phyloP scores from a whole-genome alignment of 1,140 invertebrate species.

The Cryptotermes secundus region DNA sequence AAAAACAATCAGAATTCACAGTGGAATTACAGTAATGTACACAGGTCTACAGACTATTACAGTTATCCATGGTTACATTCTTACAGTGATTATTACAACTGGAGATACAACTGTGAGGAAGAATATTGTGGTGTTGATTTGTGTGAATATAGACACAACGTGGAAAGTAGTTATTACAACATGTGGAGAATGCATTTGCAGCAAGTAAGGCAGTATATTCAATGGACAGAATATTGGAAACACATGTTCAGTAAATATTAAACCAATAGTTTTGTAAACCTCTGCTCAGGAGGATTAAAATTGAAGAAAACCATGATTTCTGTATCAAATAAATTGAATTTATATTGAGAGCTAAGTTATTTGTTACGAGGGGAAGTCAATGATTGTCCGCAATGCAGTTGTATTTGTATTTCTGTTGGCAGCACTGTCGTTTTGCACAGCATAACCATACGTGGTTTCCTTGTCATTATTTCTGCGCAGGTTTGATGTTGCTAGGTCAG shows the following conservation, averaged over 20 bases:
- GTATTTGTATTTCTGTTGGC: too few species aligned
- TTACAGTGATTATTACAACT: background rate
- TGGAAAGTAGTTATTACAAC: background rate
- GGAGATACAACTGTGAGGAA: background rate
- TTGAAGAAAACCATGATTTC: too few species aligned
- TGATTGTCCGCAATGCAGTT: too few species aligned
- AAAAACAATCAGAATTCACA: background rate
- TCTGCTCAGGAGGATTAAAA: too few species aligned
- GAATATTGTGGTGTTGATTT: background rate
- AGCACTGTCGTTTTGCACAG: too few species aligned
- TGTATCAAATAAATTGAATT: too few species aligned
- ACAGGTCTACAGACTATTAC: background rate
- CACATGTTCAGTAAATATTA: constrained; percentile 13
- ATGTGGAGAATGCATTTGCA: background rate
- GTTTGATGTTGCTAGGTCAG: too few species aligned
- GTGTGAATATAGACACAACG: background rate
- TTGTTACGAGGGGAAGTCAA: too few species aligned
- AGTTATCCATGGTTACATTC: background rate
- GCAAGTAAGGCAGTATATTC: constrained; percentile 27
- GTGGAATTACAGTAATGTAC: background rate
- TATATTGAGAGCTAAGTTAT: too few species aligned
- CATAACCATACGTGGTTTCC: too few species aligned
- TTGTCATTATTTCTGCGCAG: too few species aligned
- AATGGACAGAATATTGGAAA: constrained; percentile 21
- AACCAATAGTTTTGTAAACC: background rate